Conservation (phyloP, 2,797 vertebrate species). For the Neosilurus mollespiculum region DNA sequence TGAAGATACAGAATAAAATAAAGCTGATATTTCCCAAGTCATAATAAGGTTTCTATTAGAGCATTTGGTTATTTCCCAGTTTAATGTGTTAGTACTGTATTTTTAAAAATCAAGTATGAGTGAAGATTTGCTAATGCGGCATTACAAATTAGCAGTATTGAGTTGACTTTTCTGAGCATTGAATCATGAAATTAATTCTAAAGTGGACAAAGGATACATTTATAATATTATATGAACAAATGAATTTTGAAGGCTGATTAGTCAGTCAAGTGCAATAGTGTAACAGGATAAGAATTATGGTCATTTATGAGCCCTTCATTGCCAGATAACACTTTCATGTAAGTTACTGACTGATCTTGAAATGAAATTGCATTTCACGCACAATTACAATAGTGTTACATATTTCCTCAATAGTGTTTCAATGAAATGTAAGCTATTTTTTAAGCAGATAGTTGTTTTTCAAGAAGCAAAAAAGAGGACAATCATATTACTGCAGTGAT, state of each 20-base stretch:
- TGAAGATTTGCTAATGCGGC: neutral
- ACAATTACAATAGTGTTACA: constrained; percentile 43
- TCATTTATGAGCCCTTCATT: constrained; percentile 23
- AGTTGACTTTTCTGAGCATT: constrained; percentile 27
- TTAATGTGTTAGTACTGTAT: constrained; percentile 7
- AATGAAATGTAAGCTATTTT: constrained; percentile 42
- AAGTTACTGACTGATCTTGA: constrained; percentile 21
- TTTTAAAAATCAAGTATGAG: constrained; percentile 1
- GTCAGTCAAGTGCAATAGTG: constrained; percentile 66
- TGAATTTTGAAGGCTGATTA: constrained; percentile 42
- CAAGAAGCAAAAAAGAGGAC: constrained; percentile 65
- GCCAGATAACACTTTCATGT: constrained; percentile 12
- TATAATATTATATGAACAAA: constrained; percentile 42
- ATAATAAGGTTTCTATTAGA: constrained; percentile 29
- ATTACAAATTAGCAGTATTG: constrained; percentile 14
- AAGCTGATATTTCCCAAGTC: constrained; percentile 9
- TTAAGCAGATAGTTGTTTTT: constrained; percentile 35
- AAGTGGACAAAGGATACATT: constrained; percentile 29
- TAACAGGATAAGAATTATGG: constrained; percentile 34
- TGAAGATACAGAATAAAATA: constrained; percentile 1
- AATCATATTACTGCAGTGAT: constrained; percentile 70
- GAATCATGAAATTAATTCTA: constrained; percentile 26
- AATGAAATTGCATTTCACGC: constrained; percentile 40
- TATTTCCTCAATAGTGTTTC: constrained; percentile 48
- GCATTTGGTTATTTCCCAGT: neutral